Evolutionary conservation across 2,113 vertebrate genomes (phyloP).

Genomic region (Chionodraco myersi): DNA sequence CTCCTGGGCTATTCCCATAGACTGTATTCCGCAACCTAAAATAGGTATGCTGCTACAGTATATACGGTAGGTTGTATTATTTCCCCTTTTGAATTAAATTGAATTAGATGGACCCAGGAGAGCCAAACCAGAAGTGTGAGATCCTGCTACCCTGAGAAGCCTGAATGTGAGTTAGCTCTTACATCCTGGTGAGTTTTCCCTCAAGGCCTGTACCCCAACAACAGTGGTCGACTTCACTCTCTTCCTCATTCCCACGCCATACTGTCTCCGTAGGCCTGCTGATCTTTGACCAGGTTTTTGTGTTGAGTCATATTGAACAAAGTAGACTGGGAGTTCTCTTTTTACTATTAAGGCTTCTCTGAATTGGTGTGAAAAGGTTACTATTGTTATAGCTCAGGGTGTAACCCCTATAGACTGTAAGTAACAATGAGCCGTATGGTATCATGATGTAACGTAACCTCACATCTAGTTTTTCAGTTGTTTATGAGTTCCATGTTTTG

Average conservation of each 20-base stretch:
- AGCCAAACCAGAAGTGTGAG: constrained; percentile 54
- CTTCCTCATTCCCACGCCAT: constrained; percentile 36
- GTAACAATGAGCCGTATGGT: neutral
- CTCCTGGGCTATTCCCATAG: neutral
- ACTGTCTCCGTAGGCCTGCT: constrained; percentile 36
- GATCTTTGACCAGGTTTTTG: constrained; percentile 44
- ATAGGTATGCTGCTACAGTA: neutral
- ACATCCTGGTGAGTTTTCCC: constrained; percentile 38
- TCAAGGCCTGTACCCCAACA: constrained; percentile 33
- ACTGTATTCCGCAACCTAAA: constrained; percentile 11
- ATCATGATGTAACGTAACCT: neutral
- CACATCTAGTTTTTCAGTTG: neutral
- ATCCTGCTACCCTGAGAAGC: constrained; percentile 38
- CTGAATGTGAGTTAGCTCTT: constrained; percentile 33
- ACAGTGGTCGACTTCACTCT: constrained; percentile 21
- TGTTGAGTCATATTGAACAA: constrained; percentile 38
- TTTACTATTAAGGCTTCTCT: neutral
- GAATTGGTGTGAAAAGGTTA: constrained; percentile 9
- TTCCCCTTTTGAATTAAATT: constrained; percentile 46
- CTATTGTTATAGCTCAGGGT: constrained; percentile 9
- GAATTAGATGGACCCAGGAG: constrained; percentile 43
- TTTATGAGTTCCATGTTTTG: neutral
- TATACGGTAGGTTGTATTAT: constrained; percentile 8
- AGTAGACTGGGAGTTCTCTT: neutral
- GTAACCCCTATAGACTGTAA: neutral